A percentile compares a stretch with the other conserved stretches of the same genome.
Conservation (phyloP, 2,888 invertebrate species). For the Tubulanus polymorphus region DNA sequence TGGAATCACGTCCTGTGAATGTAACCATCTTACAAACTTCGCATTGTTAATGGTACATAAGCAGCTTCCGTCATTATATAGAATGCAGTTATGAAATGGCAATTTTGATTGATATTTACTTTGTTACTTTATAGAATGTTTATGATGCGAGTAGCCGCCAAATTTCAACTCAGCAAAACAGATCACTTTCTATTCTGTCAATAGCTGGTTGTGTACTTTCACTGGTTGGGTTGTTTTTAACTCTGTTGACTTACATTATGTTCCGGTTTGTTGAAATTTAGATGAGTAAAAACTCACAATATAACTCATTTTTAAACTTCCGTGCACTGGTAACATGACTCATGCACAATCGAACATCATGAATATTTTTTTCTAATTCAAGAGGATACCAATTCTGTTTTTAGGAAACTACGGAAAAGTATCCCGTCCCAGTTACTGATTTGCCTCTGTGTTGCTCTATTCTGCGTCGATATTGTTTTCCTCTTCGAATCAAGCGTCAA, state of each 20-base stretch:
- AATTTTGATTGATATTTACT: too few relatives aligned
- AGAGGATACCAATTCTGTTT: too few relatives aligned
- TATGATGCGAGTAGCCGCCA: conserved; percentile 22
- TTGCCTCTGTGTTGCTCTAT: conserved; percentile 55
- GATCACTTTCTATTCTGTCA: conserved; percentile 53
- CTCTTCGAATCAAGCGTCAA: conserved; percentile 43
- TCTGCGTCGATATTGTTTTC: conserved; percentile 54
- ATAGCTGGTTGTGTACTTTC: conserved; percentile 55
- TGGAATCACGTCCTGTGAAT: conserved; percentile 30
- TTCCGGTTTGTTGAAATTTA: conserved; percentile 52
- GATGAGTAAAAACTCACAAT: too few relatives aligned
- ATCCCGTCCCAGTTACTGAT: conserved; percentile 56
- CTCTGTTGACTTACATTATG: conserved; percentile 54
- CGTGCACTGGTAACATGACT: conserved; percentile 2
- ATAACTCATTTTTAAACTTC: neutral
- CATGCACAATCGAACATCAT: neutral
- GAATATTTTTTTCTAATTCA: conserved; percentile 3
- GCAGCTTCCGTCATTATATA: too few relatives aligned
- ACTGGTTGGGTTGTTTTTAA: conserved; percentile 52
- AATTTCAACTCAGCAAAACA: conserved; percentile 30
- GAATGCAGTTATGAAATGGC: too few relatives aligned
- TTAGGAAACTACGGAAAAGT: conserved; percentile 54
- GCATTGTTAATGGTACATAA: conserved; percentile 40
- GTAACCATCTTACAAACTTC: conserved; percentile 43
- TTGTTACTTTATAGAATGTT: conserved; percentile 33